Base-by-base conservation (phyloP, 2,888 invertebrate genomes). In the Entomobrya proxima region DNA sequence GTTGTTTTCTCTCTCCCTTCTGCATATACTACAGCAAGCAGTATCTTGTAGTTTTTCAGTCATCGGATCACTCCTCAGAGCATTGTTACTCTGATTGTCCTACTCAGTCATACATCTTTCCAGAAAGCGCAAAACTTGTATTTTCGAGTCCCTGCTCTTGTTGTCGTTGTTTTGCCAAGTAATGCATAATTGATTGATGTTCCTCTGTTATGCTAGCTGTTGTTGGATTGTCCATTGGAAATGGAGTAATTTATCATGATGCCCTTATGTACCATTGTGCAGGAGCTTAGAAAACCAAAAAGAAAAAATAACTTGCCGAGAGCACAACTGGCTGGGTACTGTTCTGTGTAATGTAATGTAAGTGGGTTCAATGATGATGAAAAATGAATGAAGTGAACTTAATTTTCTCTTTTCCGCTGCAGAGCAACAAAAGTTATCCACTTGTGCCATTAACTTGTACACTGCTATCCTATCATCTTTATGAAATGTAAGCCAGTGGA, bases 31-130 rank as follows among this genome's bases (percentile, higher is more conserved):
- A 11, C 7, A 7, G 44, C 7, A 13, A 44, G 7, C 44, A 44
- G 7, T 44, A 11, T 44, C 13, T 61, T 30, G 2, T 61, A 30
- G 7, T 61, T 61, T 61, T 61, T 32, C 44, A 50, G 32, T 75
- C 40, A 32, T 47, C 24, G 78, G 37, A 78, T 78, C 64, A 64
- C 78, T 78, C 78, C 78, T 78, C 30, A 32, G 78, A 78, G 78
- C 78, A 64, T 78, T 78, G 78, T 78, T 78, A 64, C 37, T 32
- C 15, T 61, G 44, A 61, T 58, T 78, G 78, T 78, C 24, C 58
- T 64, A 61, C 30, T 61, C 13, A 13, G 15, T 13, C 52, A 52
- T 52, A 21, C 21, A 52, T 52, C 52, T 52, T n/a, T 61, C 30
- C 2, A 30, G 21, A 32, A 2, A 32, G 61, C 27, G 61, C 21